phyloP scores from a whole-genome alignment of 2,797 vertebrate genomes.

The Propithecus deckenii region DNA sequence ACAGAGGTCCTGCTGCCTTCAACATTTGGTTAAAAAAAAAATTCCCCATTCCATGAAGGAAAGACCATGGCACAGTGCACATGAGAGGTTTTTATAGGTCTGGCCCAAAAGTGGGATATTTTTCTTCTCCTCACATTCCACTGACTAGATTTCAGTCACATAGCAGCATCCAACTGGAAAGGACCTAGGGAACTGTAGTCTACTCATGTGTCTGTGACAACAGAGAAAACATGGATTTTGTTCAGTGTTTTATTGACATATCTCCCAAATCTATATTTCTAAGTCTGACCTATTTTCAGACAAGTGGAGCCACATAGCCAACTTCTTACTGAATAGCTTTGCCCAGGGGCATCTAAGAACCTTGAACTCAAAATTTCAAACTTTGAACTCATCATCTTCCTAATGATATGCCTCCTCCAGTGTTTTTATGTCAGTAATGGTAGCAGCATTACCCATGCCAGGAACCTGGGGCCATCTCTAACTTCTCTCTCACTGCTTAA shows the following conservation, averaged over 20 bases:
- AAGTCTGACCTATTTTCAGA: slow-evolving; percentile 3
- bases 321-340: background rate
- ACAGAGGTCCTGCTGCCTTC: background rate
- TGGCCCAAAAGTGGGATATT: background rate
- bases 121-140: background rate
- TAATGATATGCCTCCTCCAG: background rate
- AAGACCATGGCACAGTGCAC: background rate
- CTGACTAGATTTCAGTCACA: background rate
- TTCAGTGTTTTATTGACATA: slow-evolving; percentile 15
- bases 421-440: background rate
- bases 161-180: background rate
- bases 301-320: background rate
- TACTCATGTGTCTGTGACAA: background rate
- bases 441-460: background rate
- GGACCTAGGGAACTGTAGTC: background rate
- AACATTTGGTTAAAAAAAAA: background rate
- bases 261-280: background rate
- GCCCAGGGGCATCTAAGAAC: background rate
- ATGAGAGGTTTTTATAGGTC: background rate
- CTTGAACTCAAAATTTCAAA: background rate
- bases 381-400: background rate
- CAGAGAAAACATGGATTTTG: slow-evolving; percentile 14
- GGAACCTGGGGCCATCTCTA: background rate
- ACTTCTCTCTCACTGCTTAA: background rate
- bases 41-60: background rate